These are phyloP conservation scores for Ethmia dodecea DNA, from an alignment of 2,888 invertebrate genomes.

Conservation along the genomic window DNA sequence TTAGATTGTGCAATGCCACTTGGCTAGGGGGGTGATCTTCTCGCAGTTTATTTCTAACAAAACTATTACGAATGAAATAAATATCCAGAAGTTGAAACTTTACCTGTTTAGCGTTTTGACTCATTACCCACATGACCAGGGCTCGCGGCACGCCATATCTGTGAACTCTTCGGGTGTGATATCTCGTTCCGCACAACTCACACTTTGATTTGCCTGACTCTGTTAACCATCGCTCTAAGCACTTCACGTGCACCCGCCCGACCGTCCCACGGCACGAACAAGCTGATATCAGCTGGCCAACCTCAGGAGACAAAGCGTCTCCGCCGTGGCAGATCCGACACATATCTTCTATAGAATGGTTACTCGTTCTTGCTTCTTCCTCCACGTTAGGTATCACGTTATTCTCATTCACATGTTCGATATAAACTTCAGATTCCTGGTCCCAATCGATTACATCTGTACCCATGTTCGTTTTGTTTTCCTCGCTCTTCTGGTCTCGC, in stretches of 20 bases:
- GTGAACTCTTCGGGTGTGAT: constrained; percentile 80
- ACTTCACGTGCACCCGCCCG: constrained; percentile 84
- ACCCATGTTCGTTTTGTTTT: constrained; percentile 24
- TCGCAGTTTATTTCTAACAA: no score
- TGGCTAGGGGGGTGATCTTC: no score
- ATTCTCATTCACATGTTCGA: constrained; percentile 20
- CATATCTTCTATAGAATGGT: constrained; percentile 57
- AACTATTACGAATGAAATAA: no score
- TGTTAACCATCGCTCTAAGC: constrained; percentile 86
- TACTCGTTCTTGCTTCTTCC: constrained; percentile 36
- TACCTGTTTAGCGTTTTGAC: constrained; percentile 70
- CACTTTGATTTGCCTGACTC: constrained; percentile 84
- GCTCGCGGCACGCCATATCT: constrained; percentile 76
- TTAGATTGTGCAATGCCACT: no score
- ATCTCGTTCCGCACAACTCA: constrained; percentile 84
- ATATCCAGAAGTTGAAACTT: no score
- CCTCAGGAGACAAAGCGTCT: constrained; percentile 40
- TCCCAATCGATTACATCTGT: constrained; percentile 37
- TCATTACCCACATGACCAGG: constrained; percentile 78
- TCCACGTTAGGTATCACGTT: constrained; percentile 15
- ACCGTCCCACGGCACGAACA: constrained; percentile 80
- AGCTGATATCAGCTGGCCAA: constrained; percentile 58
- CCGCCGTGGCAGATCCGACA: constrained; percentile 70
- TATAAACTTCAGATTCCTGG: constrained; percentile 27
- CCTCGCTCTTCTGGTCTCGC: constrained; percentile 22